phyloP scores from a whole-genome alignment of 1,140 invertebrate genomes.

The Zaprionus tsacasi region DNA sequence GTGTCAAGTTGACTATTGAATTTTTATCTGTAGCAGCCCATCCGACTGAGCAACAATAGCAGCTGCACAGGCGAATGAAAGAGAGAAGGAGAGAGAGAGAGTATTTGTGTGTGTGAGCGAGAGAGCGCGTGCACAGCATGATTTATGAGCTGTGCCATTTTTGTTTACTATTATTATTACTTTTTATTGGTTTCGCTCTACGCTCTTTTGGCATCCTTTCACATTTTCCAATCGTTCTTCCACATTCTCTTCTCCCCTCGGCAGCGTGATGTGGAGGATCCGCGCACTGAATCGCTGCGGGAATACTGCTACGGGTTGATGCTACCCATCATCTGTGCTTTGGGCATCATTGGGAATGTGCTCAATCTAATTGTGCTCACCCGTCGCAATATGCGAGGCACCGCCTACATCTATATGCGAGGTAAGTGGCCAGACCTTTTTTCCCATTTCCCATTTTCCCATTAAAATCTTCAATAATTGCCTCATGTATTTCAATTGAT shows the following conservation, averaged over 20 bases:
- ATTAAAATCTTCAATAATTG: conserved; percentile 46
- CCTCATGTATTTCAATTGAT: conserved; percentile 52
- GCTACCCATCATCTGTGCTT: conserved; percentile 88
- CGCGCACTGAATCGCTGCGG: conserved; percentile 86
- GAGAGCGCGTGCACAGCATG: conserved; percentile 42
- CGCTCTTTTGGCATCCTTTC: conserved; percentile 5
- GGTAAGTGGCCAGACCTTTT: conserved; percentile 85
- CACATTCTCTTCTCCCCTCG: background rate
- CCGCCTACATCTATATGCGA: conserved; percentile 91
- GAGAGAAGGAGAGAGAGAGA: background rate
- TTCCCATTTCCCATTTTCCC: background rate
- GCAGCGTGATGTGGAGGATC: conserved; percentile 85
- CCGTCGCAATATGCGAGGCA: conserved; percentile 90
- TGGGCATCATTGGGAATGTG: conserved; percentile 90
- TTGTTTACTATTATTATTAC: conserved; percentile 47
- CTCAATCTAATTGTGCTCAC: conserved; percentile 90
- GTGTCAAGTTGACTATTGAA: conserved; percentile 82
- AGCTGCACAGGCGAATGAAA: conserved; percentile 3
- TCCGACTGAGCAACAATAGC: conserved; percentile 42
- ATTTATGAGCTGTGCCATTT: conserved; percentile 66
- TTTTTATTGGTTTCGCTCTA: conserved; percentile 35
- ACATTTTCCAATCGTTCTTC: conserved; percentile 10
- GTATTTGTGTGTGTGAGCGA: background rate
- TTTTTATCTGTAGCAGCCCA: conserved; percentile 70
- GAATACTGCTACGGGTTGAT: conserved; percentile 89